Evolutionary conservation across 2,797 vertebrate genomes (phyloP), one percentile per base, ranked within the genome.

Genomic region (Microchirus variegatus): DNA sequence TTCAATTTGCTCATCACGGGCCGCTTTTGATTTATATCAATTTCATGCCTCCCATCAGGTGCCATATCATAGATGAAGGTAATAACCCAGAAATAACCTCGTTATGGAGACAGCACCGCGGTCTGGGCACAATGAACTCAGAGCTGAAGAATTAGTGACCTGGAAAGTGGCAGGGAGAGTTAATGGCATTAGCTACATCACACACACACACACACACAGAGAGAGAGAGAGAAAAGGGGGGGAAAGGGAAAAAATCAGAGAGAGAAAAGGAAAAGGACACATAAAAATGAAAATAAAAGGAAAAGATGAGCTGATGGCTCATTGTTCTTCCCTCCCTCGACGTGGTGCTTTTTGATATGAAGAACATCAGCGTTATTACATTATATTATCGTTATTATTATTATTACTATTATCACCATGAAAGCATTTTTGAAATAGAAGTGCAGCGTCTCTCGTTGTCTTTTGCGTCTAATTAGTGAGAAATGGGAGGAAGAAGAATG

Each of bases 31-130:
- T 96, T 97, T 95, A 96, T 95, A 95, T 97, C 95, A 95, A 94
- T 97, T 97, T 96, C 91, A 90, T 91, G 91, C 90, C 93, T 94
- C 93, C 90, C 94, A 94, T 95, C 96, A 97, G 96, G 95, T 96
- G 95, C 93, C 94, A 92, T 94, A 95, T 94, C 95, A 94, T 92
- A 93, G 95, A 93, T 93, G 80, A 95, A 95, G 95, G 95, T 98
- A 98, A 99, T 98, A 97, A 97, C 95, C 96, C 96, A 96, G 96
- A 97, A 98, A 98, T 98, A 98, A 98, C 95, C 96, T 98, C 95
- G 95, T 98, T 98, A 97, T 94, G 94, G 91, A 96, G 96, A 96
- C 95, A 96, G 96, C 94, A 91, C 90, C 93, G 94, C 94, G 92
- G 95, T 96, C 95, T 94, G 94, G 95, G 93, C 94, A 96, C 95